Evolutionary conservation across 2,113 vertebrate species (phyloP), one percentile per base, ranked within the genome.

Genomic region (Nestor notabilis): DNA sequence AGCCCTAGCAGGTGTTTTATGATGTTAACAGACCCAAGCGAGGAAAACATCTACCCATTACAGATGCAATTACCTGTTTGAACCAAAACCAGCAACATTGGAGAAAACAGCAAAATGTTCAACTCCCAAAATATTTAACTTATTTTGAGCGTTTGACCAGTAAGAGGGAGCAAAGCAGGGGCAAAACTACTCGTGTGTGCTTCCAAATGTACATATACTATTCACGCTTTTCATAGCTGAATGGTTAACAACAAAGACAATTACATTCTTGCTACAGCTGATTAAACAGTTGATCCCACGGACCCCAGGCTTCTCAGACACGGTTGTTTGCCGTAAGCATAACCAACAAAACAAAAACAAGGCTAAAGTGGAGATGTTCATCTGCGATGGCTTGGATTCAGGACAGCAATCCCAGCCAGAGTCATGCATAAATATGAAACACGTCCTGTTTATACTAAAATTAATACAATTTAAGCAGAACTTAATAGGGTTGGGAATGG

Each of bases 281-380:
- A 97, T 97, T 96, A 97, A 95, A 97, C 95, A 94, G 77, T 91
- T 90, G 92, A 97, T 95, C 88, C 95, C 85, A 89, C 2, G 18
- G 72, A 94, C 70, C 69, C 90, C 93, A 88, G 72, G 71, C 87
- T 95, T 96, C 95, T 85, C 96, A 94, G 92, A 64, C 74, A 65
- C 1, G 3, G 83, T 64, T 96, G 78, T 96, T 96, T 96, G 95
- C 95, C 74, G 76, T 78, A 85, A 97, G 87, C 68, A 79, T 33
- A 88, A 65, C 88, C 77, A 91, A 79, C 84, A 95, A 93, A 97
- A 96, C 89, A 96, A 94, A 96, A 97, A 94, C 91, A 96, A 95
- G 55, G 78, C 87, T 89, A 8, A 89, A 94, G 71, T 3, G 0
- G 91, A 89, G 93, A 83, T 69, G 83, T 76, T 81, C 94, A 35